Evolutionary conservation across 2,113 vertebrate genomes (phyloP), one percentile per base, ranked within the genome.

Genomic region (Pyrgilauda ruficollis): DNA sequence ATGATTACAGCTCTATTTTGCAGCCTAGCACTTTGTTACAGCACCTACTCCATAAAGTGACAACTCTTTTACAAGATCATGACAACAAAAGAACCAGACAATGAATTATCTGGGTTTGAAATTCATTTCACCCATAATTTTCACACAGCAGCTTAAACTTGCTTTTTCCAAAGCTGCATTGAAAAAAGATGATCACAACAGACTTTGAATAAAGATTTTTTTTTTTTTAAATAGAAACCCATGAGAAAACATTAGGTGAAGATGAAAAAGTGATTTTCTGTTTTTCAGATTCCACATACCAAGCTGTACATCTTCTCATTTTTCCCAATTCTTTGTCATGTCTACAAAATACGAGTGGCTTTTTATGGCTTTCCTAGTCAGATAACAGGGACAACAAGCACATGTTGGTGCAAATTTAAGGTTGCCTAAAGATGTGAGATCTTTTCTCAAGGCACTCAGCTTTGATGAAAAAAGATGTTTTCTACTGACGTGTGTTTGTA

Each of bases 261-360:
- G 41, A 31, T 3, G 2, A 26, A 64, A 63, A 56, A n/a, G 11
- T 7, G 0, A 16, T 31, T 22, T 11, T 47, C 9, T 50, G 13
- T 46, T 76, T 76, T 46, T 76, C 26, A 55, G 19, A 55, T 6
- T 50, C 30, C 44, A 84, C 4, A 35, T 15, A 31, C 3, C 6
- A 73, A 73, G 6, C 6, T 87, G 10, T 3, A 39, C 0, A 0
- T 17, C 19, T 62, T 44, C 8, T 15, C 9, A 27, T 21, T 37
- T 62, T 64, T 84, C 47, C 11, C 53, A 61, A 49, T 18, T 44
- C 59, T 69, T 75, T 55, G 11, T n/a, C 39, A 27, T 0, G 5
- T 24, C 67, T 43, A 67, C 14, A 56, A 81, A 80, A 59, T 8
- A 28, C 2, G 2, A 30, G 26, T 55, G 35, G 1, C 2, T 4